Percentiles rank a stretch among this genome's conserved stretches.
Evolutionary conservation across 2,888 invertebrate genomes (phyloP).

Genomic region (Drosophila testacea): DNA sequence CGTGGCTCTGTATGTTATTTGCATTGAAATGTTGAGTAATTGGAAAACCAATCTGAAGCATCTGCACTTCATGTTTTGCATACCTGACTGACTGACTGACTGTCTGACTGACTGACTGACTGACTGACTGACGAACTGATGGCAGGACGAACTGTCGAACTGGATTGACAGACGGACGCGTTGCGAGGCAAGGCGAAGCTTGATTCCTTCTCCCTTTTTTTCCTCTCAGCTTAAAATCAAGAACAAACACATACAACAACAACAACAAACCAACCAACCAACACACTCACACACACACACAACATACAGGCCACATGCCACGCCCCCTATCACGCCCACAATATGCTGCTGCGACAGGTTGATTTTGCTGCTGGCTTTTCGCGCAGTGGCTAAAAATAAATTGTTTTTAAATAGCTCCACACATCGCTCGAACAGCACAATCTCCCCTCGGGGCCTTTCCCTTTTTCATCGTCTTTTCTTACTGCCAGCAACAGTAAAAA

Average conservation of each 20-base stretch:
- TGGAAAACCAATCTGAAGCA: conserved; percentile 81
- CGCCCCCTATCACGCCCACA: conserved; percentile 15
- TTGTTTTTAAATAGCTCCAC: conserved; percentile 78
- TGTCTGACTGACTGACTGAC: conserved; percentile 8
- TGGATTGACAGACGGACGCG: background rate
- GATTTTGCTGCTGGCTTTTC: conserved; percentile 66
- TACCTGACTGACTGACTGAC: conserved; percentile 64
- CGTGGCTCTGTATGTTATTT: conserved; percentile 69
- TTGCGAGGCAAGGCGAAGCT: conserved; percentile 1
- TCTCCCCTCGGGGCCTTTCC: conserved; percentile 32
- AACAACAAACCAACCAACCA: background rate
- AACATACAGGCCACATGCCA: background rate
- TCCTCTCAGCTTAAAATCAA: background rate
- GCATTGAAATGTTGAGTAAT: conserved; percentile 81
- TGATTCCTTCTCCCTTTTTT: background rate
- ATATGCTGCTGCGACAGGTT: conserved; percentile 61
- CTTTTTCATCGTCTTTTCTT: conserved; percentile 11
- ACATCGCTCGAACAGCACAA: conserved; percentile 46
- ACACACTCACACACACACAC: conserved; percentile 4
- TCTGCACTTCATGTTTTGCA: conserved; percentile 79
- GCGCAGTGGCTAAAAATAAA: conserved; percentile 76
- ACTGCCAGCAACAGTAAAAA: conserved; percentile 24
- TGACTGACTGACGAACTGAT: background rate
- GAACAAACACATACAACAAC: conserved; percentile 18
- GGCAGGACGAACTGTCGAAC: background rate